A percentile compares a stretch with the other conserved stretches of the same genome.
Evolutionary conservation across 2,113 vertebrate genomes (phyloP).

Genomic region (Rhabdomys dilectus): DNA sequence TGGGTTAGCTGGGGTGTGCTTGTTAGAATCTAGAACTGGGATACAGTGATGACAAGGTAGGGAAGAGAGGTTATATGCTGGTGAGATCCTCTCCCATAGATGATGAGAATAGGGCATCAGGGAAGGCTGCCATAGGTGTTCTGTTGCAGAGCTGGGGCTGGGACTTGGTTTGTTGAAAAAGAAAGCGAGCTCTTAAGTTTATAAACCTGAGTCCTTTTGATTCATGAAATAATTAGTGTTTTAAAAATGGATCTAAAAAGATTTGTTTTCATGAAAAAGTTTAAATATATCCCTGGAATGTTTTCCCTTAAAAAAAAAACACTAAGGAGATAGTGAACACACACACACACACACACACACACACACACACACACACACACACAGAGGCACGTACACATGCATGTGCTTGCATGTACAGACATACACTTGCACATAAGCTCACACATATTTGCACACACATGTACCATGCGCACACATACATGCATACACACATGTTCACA

Average conservation of each 20-base stretch:
- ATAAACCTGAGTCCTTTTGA: neutral
- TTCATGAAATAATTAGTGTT: constrained; percentile 23
- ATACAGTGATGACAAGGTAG: neutral
- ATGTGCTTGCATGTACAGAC: neutral
- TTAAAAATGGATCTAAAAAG: constrained; percentile 54
- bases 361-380: too few relatives aligned
- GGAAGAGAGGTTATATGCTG: neutral
- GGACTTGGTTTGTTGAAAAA: neutral
- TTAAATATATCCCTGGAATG: neutral
- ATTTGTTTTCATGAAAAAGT: neutral
- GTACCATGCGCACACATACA: neutral
- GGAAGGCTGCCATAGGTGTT: neutral
- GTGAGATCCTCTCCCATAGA: neutral
- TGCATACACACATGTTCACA: neutral
- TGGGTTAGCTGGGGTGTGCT: neutral
- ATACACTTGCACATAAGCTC: neutral
- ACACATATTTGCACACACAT: too few relatives aligned
- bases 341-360: neutral
- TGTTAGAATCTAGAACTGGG: neutral
- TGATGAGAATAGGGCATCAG: neutral
- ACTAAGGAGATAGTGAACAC: neutral
- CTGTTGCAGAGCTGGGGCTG: neutral
- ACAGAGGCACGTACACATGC: neutral
- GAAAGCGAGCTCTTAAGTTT: neutral
- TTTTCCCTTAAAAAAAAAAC: neutral